Conservation (phyloP, 1,140 invertebrate species). For the Pseudomyrmex sp. region DNA sequence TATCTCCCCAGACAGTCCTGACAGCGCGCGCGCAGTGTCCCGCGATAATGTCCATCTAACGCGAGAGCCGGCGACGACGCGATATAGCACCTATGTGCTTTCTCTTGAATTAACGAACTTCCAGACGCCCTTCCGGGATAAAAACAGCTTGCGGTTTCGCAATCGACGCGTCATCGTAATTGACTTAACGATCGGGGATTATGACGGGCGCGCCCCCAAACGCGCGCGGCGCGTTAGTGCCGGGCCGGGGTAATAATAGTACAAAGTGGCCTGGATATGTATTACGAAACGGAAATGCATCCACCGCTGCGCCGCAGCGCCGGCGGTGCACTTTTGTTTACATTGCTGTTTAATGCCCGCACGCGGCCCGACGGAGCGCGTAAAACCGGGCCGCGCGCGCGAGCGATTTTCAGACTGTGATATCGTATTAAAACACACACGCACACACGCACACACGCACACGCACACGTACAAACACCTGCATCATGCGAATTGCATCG, state of each 20-base stretch:
- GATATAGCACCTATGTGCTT: neutral
- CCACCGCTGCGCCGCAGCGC: conserved; percentile 23
- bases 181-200: conserved; percentile 67
- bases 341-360: conserved; percentile 66
- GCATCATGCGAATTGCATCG: neutral
- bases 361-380: conserved; percentile 34
- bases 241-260: conserved; percentile 66
- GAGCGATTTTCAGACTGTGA: conserved; percentile 21
- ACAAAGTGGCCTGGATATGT: conserved; percentile 69
- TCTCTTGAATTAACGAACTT: conserved; percentile 11
- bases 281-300: conserved; percentile 72
- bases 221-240: conserved; percentile 47
- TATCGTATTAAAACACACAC: neutral
- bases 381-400: conserved; percentile 51
- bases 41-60: neutral
- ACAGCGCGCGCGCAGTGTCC: neutral
- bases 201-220: conserved; percentile 34
- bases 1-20: neutral
- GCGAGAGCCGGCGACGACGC: neutral
- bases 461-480: neutral
- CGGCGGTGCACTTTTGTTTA: conserved; percentile 61
- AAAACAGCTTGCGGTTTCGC: conserved; percentile 26
- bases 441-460: neutral
- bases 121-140: conserved; percentile 9
- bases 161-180: conserved; percentile 61